These are phyloP conservation scores for Pantala flavescens DNA, from an alignment of 1,140 invertebrate species.

Conservation along the genomic window DNA sequence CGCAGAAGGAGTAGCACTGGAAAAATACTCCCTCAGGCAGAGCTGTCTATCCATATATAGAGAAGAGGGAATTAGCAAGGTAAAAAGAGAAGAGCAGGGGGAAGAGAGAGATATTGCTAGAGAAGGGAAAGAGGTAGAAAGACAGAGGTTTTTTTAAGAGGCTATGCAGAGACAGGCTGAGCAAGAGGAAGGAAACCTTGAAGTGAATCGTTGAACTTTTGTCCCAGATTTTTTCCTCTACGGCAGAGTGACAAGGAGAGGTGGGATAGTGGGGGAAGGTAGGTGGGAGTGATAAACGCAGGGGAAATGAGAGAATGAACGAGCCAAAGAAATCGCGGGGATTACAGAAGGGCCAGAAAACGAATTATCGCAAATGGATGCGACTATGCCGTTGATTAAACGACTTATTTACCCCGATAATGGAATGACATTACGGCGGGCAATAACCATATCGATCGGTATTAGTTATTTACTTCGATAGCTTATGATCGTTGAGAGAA, in stretches of 20 bases:
- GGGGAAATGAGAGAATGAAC: background rate
- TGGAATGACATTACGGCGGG: too few relatives aligned
- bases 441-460: too few relatives aligned
- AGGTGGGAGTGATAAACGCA: background rate
- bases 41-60: background rate
- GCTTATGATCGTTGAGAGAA: too few relatives aligned
- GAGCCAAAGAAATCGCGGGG: too few relatives aligned
- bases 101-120: background rate
- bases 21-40: background rate
- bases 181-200: slow-evolving; percentile 7
- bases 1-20: background rate
- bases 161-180: background rate
- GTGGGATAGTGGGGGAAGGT: background rate
- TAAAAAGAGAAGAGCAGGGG: background rate
- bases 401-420: too few relatives aligned
- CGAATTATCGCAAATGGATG: too few relatives aligned
- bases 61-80: background rate
- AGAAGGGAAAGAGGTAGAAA: background rate
- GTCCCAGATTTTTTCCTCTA: slow-evolving; percentile 5
- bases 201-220: background rate
- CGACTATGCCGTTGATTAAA: too few relatives aligned
- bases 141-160: background rate
- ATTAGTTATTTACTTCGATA: too few relatives aligned
- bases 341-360: too few relatives aligned
- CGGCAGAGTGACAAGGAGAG: slow-evolving; percentile 2